Evolutionary conservation across 2,888 invertebrate species (phyloP).

Genomic region (Harpalus rubripes): DNA sequence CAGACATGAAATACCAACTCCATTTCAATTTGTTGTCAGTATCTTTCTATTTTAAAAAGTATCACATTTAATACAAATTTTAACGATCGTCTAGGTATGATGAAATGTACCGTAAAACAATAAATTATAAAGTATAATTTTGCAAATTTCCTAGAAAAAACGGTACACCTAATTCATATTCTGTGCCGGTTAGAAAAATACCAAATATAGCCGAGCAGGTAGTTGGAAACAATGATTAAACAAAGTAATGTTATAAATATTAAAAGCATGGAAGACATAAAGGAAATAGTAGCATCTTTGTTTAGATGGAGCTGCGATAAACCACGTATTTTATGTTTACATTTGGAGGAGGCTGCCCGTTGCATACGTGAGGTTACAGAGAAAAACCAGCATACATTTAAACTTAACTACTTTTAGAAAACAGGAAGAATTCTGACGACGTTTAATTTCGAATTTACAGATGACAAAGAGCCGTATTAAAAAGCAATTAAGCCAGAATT

Average conservation of each 20-base stretch:
- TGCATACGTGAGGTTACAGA: constrained; percentile 32
- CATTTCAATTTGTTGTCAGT: too few relatives aligned
- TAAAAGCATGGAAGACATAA: constrained; percentile 54
- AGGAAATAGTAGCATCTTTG: constrained; percentile 57
- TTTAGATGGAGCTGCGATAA: constrained; percentile 50
- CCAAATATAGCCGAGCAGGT: constrained; percentile 23
- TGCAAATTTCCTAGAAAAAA: background rate
- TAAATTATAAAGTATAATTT: background rate
- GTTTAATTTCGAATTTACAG: constrained; percentile 67
- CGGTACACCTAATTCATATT: constrained; percentile 7
- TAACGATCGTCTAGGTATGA: too few relatives aligned
- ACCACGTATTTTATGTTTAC: constrained; percentile 60
- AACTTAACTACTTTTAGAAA: constrained; percentile 46
- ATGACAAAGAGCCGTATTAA: constrained; percentile 74
- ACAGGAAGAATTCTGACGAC: constrained; percentile 43
- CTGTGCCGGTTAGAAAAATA: constrained; percentile 25
- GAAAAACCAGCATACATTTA: constrained; percentile 53
- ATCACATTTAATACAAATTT: too few relatives aligned
- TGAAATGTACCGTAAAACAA: too few relatives aligned
- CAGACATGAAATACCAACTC: too few relatives aligned
- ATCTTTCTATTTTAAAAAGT: too few relatives aligned
- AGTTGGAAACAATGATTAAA: constrained; percentile 42
- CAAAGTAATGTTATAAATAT: constrained; percentile 53
- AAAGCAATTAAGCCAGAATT: constrained; percentile 74
- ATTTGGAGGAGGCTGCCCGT: constrained; percentile 16